These are phyloP conservation scores for Tyrophagus putrescentiae DNA, from an alignment of 1,140 invertebrate genomes.

Conservation along the genomic window DNA sequence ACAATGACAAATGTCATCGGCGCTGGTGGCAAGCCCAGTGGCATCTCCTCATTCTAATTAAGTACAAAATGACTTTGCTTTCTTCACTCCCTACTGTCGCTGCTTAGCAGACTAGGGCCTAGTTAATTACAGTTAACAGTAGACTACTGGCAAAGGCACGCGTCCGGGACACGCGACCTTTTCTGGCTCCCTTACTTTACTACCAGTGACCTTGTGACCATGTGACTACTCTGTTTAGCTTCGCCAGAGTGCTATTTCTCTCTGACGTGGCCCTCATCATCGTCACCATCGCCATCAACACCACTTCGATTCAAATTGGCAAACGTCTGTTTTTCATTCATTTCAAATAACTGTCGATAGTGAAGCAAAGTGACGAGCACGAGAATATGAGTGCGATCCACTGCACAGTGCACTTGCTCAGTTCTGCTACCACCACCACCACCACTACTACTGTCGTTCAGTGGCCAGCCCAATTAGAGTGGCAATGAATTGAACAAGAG, in stretches of 20 bases:
- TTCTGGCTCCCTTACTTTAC: background rate
- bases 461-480: too few relatives aligned
- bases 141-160: background rate
- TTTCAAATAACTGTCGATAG: background rate
- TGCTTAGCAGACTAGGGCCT: background rate
- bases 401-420: too few relatives aligned
- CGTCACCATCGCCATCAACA: background rate
- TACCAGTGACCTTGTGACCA: background rate
- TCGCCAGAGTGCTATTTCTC: background rate
- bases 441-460: too few relatives aligned
- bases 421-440: too few relatives aligned
- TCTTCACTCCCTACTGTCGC: background rate
- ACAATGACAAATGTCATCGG: background rate
- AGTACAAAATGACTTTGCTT: background rate
- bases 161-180: slow-evolving; percentile 7
- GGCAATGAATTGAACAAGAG: too few relatives aligned
- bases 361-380: background rate
- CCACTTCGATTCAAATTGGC: background rate
- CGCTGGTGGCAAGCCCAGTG: background rate
- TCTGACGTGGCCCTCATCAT: background rate
- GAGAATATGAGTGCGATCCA: too few relatives aligned
- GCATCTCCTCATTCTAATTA: slow-evolving; percentile 6
- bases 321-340: background rate
- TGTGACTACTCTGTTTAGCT: background rate
- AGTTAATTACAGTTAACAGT: slow-evolving; percentile 10